Evolutionary conservation across 2,888 invertebrate genomes (phyloP).

Genomic region (Megastigmus dorsalis): DNA sequence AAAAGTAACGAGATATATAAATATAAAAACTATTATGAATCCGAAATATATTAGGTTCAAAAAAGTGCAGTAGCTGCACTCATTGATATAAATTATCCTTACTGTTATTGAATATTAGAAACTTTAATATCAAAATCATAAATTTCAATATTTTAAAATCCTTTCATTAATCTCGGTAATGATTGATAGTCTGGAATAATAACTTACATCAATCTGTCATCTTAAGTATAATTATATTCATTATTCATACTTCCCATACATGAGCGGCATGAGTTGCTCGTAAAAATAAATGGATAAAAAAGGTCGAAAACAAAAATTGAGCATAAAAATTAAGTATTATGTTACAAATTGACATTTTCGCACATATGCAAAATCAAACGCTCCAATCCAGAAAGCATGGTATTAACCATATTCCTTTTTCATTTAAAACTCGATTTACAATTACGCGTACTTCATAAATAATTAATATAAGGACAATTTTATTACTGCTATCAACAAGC

Average conservation of each 20-base stretch:
- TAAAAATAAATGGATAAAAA: conserved; percentile 19
- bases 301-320: conserved; percentile 17
- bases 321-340: no score
- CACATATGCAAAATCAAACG: no score
- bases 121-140: conserved; percentile 6
- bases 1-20: no score
- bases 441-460: no score
- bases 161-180: conserved; percentile 38
- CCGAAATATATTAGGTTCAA: no score
- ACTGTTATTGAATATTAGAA: conserved; percentile 26
- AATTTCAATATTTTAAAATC: not conserved
- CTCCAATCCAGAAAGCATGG: no score
- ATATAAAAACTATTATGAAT: no score
- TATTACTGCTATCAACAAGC: no score
- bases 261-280: not conserved
- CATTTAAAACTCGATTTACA: no score
- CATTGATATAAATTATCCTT: conserved; percentile 4
- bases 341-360: not conserved
- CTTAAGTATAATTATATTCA: conserved; percentile 25
- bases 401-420: no score
- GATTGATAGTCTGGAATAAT: conserved; percentile 36
- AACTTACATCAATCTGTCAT: conserved; percentile 35
- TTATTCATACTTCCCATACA: conserved; percentile 17
- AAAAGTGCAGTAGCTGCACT: no score
- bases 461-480: no score